phyloP scores from a whole-genome alignment of 2,797 vertebrate genomes.

The Philypnodon macrostomus region DNA sequence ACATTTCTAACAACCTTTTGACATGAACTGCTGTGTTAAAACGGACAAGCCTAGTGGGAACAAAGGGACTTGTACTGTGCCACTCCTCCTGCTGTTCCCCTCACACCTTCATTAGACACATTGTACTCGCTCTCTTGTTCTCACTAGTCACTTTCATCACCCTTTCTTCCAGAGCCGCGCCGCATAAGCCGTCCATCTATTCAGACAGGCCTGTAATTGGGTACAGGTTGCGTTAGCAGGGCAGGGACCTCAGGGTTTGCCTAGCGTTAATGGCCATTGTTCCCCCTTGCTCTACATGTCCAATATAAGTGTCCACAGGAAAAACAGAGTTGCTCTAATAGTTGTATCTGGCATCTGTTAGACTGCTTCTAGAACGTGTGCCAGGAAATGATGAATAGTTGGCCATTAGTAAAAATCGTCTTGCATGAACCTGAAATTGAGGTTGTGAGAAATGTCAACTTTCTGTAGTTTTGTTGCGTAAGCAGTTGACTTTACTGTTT shows the following conservation, averaged over 20 bases:
- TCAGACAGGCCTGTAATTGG: slow-evolving; percentile 47
- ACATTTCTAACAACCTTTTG: too few relatives aligned
- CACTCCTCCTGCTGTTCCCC: slow-evolving; percentile 35
- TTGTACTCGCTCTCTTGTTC: slow-evolving; percentile 41
- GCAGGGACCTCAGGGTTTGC: slow-evolving; percentile 35
- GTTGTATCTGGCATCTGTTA: background rate
- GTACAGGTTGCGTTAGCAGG: slow-evolving; percentile 19
- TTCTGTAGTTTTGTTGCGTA: too few relatives aligned
- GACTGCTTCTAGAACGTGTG: slow-evolving; percentile 1
- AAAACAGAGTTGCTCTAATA: background rate
- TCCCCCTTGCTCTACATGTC: slow-evolving; percentile 2
- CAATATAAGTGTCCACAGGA: slow-evolving; percentile 5
- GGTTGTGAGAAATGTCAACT: background rate
- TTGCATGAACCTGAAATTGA: slow-evolving; percentile 7
- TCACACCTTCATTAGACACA: slow-evolving; percentile 47
- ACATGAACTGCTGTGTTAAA: too few relatives aligned
- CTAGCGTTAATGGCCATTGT: slow-evolving; percentile 40
- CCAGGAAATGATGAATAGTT: slow-evolving; percentile 5
- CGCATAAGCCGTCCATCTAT: slow-evolving; percentile 12
- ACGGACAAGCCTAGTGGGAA: slow-evolving; percentile 32
- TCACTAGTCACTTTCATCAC: slow-evolving; percentile 38
- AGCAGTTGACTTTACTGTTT: too few relatives aligned
- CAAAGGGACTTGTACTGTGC: slow-evolving; percentile 41
- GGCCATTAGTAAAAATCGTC: slow-evolving; percentile 3
- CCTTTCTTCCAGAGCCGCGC: slow-evolving; percentile 18